Evolutionary conservation across 2,888 invertebrate genomes (phyloP), one percentile per base, ranked within the genome.

Genomic region (Seira musarum): DNA sequence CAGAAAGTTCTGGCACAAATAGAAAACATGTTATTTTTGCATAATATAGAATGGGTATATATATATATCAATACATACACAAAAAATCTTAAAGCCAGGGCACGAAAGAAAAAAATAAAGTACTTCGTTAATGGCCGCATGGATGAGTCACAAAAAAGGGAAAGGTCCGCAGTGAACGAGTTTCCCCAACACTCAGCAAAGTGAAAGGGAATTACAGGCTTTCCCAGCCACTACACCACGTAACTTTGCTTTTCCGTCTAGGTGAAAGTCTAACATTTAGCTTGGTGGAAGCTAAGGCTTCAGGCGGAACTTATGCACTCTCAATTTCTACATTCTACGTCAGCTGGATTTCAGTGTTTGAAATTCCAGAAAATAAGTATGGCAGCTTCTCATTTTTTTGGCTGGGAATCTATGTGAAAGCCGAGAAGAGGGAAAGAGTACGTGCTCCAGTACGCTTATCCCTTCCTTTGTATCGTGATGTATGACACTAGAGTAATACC

Each of bases 401-500:
- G 30, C 30, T 30, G 30, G 30, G 30, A 30, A n/a, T n/a, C n/a
- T n/a, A n/a, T n/a, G n/a, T n/a, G n/a, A n/a, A 30, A 30, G 30
- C 30, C 53, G 17, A 53, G 53, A 53, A 30, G 30, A 30, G 30
- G 8, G 30, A 30, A 30, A 30, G 30, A 30, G 30, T 30, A 30
- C 30, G 30, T 30, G 30, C 53, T 53, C 53, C 53, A 15, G 2
- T 53, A 53, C 53, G 53, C 2, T 30, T 30, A 5, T 30, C 30
- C 8, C 30, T 30, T 30, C 30, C 30, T 30, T 30, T 30, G 8
- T 30, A 30, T 30, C 30, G 30, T 30, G 30, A 2, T 30, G 30
- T 8, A 30, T 30, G 30, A 30, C 30, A 53, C 53, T 13, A 53
- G 53, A 53, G n/a, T 53, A 53, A 19, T 40, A 70, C 65, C 46